These are phyloP conservation scores for Fulmarus glacialis DNA, from an alignment of 2,113 vertebrate species.

Conservation along the genomic window DNA sequence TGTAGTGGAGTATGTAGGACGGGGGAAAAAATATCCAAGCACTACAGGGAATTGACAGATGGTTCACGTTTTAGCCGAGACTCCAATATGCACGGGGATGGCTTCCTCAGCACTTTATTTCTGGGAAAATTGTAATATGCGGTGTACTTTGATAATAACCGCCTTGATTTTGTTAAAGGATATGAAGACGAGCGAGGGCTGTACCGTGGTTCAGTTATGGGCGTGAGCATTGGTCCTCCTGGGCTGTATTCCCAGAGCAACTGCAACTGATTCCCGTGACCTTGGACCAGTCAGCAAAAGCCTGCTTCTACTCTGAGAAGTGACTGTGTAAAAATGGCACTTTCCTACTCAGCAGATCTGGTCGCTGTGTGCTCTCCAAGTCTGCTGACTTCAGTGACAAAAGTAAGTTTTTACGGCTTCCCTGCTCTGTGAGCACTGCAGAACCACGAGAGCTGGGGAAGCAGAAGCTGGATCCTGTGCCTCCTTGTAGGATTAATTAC, in stretches of 20 bases:
- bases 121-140: not conserved
- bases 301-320: not conserved
- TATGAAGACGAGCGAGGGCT: not conserved
- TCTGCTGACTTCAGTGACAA: slow-evolving; percentile 54
- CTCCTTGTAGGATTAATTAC: not conserved
- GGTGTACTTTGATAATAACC: not conserved
- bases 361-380: not conserved
- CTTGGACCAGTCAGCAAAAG: slow-evolving; percentile 42
- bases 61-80: slow-evolving; percentile 48
- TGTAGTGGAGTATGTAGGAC: slow-evolving; percentile 5
- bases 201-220: not conserved
- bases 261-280: not conserved
- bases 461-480: not conserved
- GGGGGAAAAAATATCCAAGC: not conserved
- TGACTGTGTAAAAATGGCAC: slow-evolving; percentile 35
- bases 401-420: slow-evolving; percentile 29
- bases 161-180: not conserved
- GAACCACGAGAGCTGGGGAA: not conserved
- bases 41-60: slow-evolving; percentile 31
- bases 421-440: slow-evolving; percentile 21
- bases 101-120: slow-evolving; percentile 18
- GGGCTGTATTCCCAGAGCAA: slow-evolving; percentile 15
- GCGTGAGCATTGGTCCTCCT: not conserved
- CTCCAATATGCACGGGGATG: not conserved
- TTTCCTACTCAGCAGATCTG: slow-evolving; percentile 64